Evolutionary conservation across 2,113 vertebrate species (phyloP).

Genomic region (Hymenochirus boettgeri): DNA sequence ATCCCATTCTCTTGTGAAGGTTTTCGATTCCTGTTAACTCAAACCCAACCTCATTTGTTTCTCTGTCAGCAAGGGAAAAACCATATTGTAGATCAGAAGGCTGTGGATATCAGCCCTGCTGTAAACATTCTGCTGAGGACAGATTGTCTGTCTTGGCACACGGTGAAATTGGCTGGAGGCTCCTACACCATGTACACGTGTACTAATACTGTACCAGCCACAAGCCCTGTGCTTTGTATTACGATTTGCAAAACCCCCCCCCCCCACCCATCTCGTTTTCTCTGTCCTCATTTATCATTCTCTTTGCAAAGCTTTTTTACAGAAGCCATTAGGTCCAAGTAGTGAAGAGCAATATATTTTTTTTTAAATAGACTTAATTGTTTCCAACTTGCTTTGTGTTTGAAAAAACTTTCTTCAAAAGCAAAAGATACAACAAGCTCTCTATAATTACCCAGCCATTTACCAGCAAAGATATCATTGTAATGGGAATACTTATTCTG

Average conservation of each 20-base stretch:
- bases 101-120: conserved; percentile 47
- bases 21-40: too few species aligned
- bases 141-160: conserved; percentile 48
- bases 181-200: neutral
- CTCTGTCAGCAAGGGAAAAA: conserved; percentile 52
- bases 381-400: neutral
- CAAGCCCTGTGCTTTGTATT: neutral
- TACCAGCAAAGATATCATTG: neutral
- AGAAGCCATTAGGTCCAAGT: too few species aligned
- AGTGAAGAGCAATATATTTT: too few species aligned
- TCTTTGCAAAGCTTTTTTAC: neutral
- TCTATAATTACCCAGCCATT: neutral
- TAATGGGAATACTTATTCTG: too few species aligned
- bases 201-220: neutral
- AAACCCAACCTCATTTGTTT: too few species aligned
- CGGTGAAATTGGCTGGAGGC: conserved; percentile 7
- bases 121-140: conserved; percentile 49
- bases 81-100: conserved; percentile 56
- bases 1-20: too few species aligned
- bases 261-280: neutral
- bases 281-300: neutral
- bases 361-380: too few species aligned
- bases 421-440: neutral
- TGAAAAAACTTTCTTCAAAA: neutral
- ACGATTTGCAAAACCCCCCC: neutral